A percentile compares a stretch with the other conserved stretches of the same genome.
These are phyloP conservation scores for Champsocephalus esox DNA, from an alignment of 2,797 vertebrate species.

Conservation along the genomic window DNA sequence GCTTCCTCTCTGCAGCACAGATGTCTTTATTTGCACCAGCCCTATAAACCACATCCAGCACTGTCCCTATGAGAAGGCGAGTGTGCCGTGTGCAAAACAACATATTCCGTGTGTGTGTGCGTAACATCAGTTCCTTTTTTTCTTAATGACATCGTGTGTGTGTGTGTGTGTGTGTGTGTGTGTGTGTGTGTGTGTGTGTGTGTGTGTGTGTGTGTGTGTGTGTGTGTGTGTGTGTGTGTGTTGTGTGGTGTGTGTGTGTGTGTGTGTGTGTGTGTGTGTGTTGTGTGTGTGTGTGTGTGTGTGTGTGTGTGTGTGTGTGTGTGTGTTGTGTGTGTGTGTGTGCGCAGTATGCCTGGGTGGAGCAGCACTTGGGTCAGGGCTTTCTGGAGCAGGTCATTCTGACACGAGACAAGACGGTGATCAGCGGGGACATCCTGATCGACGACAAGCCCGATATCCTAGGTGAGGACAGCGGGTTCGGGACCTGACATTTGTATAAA, in stretches of 20 bases:
- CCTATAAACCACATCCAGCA: constrained; percentile 92
- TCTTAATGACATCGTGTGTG: constrained; percentile 4
- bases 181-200: too few relatives aligned
- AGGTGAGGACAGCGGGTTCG: constrained; percentile 79
- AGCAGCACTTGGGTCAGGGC: constrained; percentile 91
- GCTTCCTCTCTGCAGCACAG: constrained; percentile 86
- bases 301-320: background rate
- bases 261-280: constrained; percentile 13
- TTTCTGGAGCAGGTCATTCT: constrained; percentile 94
- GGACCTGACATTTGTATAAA: too few relatives aligned
- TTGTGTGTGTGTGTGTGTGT: constrained; percentile 26
- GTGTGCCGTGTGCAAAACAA: constrained; percentile 28
- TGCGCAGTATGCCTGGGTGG: constrained; percentile 94
- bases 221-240: too few relatives aligned
- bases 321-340: too few relatives aligned
- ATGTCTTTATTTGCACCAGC: constrained; percentile 97
- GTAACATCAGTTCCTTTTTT: constrained; percentile 10
- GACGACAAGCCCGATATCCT: constrained; percentile 94
- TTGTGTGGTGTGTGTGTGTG: too few relatives aligned
- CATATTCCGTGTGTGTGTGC: background rate
- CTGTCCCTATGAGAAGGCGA: constrained; percentile 96
- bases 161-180: too few relatives aligned
- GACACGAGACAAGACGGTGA: constrained; percentile 94
- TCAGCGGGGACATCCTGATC: constrained; percentile 93
- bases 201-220: too few relatives aligned